Base-by-base conservation (phyloP, 2,888 invertebrate species). In the Chorisops tibialis region DNA sequence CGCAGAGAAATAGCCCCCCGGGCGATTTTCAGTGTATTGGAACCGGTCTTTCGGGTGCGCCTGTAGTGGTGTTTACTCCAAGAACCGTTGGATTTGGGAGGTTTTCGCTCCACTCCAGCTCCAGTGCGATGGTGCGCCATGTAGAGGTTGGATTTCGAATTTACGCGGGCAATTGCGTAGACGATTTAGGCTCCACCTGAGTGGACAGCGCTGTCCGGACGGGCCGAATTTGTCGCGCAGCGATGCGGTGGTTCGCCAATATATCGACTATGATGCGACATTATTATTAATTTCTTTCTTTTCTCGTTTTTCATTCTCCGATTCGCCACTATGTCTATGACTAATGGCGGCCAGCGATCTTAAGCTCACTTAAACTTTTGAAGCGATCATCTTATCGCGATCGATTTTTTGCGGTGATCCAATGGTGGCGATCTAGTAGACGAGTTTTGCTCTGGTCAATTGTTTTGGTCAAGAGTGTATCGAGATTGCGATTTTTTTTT, bases 131-230 rank as follows among this genome's bases (percentile, higher is more conserved):
- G n/a, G 5, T 14, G 48, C 48, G 11, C 18, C n/a, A 22, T 38
- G 38, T 47, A 35, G 59, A n/a, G 48, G 59, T 48, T 39, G 24
- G 48, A 45, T 47, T 24, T 35, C 3, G 16, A 35, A 21, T 38
- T 59, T 59, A 59, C 59, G 59, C 59, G 59, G 30, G 47, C 59
- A 48, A 59, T 59, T 59, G 47, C 59, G 56, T 56, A 56, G 16
- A 45, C 30, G 19, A 16, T 21, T 30, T 56, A 56, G 19, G 56
- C 56, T 56, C 56, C 56, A 45, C 56, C 56, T 56, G 56, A 56
- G 45, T 56, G 56, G 30, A 43, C 30, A 43, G 30, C 9, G 30
- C 30, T 9, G 2, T 30, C 9, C 30, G 30, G 30, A 30, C 30
- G 3, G 30, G 30, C 30, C 5, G 9, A 30, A 30, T 30, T 30